Evolutionary conservation across 2,797 vertebrate species (phyloP).

Genomic region (Platyrinchus mystaceus): DNA sequence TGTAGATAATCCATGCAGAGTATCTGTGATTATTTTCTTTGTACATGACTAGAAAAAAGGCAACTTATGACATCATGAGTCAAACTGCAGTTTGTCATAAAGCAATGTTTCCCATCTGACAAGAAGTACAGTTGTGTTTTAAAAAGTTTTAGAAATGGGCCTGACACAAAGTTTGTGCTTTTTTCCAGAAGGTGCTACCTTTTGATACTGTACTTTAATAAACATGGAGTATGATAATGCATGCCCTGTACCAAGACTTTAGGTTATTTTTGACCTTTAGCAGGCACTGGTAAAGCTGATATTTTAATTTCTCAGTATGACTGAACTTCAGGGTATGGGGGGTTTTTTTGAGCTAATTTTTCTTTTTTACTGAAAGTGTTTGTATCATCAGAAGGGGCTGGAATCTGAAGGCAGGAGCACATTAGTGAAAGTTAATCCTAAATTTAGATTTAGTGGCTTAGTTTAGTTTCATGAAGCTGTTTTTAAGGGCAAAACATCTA

Average conservation of each 20-base stretch:
- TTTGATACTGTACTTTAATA: not conserved
- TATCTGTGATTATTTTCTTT: not conserved
- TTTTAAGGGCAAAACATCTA: not conserved
- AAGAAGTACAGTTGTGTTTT: not conserved
- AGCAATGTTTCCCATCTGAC: not conserved
- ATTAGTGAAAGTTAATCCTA: not conserved
- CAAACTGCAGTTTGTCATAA: not conserved
- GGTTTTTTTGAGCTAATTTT: accelerated
- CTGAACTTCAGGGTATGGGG: not conserved
- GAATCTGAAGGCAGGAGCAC: not conserved
- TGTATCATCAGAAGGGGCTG: not conserved
- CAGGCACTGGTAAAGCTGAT: not conserved
- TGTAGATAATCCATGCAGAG: not conserved
- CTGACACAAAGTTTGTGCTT: not conserved
- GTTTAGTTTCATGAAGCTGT: not conserved
- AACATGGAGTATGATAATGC: not conserved
- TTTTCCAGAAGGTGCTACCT: not conserved
- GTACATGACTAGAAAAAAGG: not conserved
- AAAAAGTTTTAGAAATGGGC: not conserved
- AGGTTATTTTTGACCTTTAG: not conserved
- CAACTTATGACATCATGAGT: accelerated
- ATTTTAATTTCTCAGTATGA: not conserved
- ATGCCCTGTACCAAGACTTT: not conserved
- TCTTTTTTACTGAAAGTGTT: not conserved
- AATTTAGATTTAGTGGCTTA: not conserved